Percentiles rank a stretch among this genome's conserved stretches.
These are phyloP conservation scores for Leptobrachium leishanense DNA, from an alignment of 2,113 vertebrate genomes.

Conservation along the genomic window DNA sequence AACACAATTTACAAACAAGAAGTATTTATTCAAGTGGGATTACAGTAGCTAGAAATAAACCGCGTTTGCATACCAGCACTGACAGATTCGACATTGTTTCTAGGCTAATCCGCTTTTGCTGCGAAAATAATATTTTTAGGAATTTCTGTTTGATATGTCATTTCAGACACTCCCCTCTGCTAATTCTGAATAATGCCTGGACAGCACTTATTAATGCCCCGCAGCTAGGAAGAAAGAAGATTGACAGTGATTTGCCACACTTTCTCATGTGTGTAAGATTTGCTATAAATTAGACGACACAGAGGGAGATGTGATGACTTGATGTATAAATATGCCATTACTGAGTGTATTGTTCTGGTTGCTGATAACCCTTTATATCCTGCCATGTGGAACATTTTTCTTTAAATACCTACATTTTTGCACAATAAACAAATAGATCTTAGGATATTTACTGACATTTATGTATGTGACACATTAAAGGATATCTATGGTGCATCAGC, in stretches of 20 bases:
- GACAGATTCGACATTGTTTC: not conserved
- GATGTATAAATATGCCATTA: not conserved
- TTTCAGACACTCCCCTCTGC: conserved; percentile 17
- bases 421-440: too few species aligned
- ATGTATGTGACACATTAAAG: too few species aligned
- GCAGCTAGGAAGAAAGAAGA: conserved; percentile 10
- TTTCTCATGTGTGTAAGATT: not conserved
- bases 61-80: not conserved
- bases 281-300: not conserved
- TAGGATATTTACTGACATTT: too few species aligned
- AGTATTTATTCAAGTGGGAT: not conserved
- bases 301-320: not conserved
- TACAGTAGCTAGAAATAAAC: not conserved
- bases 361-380: too few species aligned
- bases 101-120: conserved; percentile 1
- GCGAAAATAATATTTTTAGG: conserved; percentile 11
- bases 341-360: not conserved
- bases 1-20: conserved; percentile 13
- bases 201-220: conserved; percentile 18
- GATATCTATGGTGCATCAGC: too few species aligned
- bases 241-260: conserved; percentile 13
- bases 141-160: conserved; percentile 22
- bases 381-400: too few species aligned
- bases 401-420: too few species aligned
- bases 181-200: conserved; percentile 26